Percentiles rank a stretch among this genome's conserved stretches.
phyloP scores from a whole-genome alignment of 2,888 invertebrate genomes.

The Eudasyphora cyanicolor region DNA sequence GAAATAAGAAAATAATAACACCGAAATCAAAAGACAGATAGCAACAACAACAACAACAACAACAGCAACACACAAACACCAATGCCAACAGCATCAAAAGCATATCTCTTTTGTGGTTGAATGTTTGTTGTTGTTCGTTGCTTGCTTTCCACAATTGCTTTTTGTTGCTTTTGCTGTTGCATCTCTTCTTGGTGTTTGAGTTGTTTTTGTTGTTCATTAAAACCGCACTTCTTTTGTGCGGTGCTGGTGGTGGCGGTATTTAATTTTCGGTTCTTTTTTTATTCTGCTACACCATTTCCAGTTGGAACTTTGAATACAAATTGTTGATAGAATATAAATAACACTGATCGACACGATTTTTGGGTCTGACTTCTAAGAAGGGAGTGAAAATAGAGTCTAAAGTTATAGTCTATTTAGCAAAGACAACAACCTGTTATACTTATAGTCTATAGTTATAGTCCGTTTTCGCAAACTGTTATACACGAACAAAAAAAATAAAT shows the following conservation, averaged over 20 bases:
- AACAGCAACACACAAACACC: neutral
- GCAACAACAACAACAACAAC: neutral
- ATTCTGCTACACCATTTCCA: too few relatives aligned
- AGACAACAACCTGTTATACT: too few relatives aligned
- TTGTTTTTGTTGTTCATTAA: conserved; percentile 7
- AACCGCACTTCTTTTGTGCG: conserved; percentile 58
- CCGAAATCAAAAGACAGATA: conserved; percentile 26
- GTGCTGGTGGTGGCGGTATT: conserved; percentile 45
- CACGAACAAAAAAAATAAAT: too few relatives aligned
- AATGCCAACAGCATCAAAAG: conserved; percentile 4
- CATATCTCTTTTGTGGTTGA: conserved; percentile 5
- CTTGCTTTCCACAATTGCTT: neutral
- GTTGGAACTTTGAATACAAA: too few relatives aligned
- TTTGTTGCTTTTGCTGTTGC: conserved; percentile 25
- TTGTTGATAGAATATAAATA: too few relatives aligned
- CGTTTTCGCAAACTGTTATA: too few relatives aligned
- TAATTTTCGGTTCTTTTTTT: conserved; percentile 52
- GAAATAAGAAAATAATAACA: conserved; percentile 38
- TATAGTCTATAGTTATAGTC: too few relatives aligned
- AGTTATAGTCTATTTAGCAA: too few relatives aligned
- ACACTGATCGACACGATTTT: too few relatives aligned
- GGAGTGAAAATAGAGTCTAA: too few relatives aligned
- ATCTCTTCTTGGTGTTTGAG: neutral
- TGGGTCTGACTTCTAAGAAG: too few relatives aligned
- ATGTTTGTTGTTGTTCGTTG: neutral